Base-by-base conservation (phyloP, 1,140 invertebrate species). In the Leptinotarsa texana region DNA sequence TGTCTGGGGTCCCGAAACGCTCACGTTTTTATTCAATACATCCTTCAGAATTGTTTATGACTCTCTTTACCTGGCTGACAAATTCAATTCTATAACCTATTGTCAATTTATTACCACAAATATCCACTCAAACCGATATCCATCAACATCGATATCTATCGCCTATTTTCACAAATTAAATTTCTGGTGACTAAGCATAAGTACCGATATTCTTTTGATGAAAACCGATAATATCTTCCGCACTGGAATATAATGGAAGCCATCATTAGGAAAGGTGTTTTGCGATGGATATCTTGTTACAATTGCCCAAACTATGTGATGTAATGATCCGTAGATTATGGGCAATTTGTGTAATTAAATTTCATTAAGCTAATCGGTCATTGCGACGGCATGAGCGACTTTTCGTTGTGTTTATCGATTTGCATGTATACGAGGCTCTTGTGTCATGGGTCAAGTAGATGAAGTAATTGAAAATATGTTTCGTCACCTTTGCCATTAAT, bases 261-360 rank as follows among this genome's bases (percentile, higher is more conserved):
- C 48, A 8, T 65, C 63, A 65, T 65, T 65, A 73, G 73, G 66
- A 57, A 61, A 76, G 72, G 75, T 76, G 75, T 76, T 76, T 74
- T 69, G 74, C 70, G 75, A 76, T 76, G 75, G 49, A 74, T 76
- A 76, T 76, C 75, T 74, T 63, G 72, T 76, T 72, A 74, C 75
- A 76, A 76, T 76, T 74, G 68, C 63, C 71, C 42, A 67, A 57
- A 76, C 70, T 63, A 33, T 49, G 27, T 63, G 63, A 62, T 22
- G 24, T 69, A 69, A 69, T 69, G 68, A 69, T 69, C 68, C 68
- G 68, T 69, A 48, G 13, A 48, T 69, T 69, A 73, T 63, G 49
- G 75, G 62, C 69, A 75, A 75, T 75, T 76, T 76, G 72, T 57
- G 33, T 76, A 70, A 69, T 76, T 76, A 75, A 51, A 69, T 69